These are phyloP conservation scores for Notodonta dromedarius DNA, from an alignment of 2,888 invertebrate species.

Conservation along the genomic window DNA sequence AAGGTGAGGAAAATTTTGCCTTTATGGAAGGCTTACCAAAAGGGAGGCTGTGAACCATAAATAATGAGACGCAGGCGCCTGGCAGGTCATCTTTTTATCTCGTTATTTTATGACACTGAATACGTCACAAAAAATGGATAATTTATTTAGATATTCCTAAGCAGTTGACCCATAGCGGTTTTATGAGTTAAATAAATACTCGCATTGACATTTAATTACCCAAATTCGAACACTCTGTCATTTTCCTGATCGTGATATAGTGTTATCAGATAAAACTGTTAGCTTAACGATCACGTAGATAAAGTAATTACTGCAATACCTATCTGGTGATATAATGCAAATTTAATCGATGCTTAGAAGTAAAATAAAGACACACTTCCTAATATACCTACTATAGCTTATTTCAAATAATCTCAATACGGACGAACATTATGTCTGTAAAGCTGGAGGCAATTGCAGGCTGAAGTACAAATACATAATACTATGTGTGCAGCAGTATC, in stretches of 20 bases:
- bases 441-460: constrained; percentile 12
- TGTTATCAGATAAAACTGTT: too few species aligned
- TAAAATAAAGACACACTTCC: too few species aligned
- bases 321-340: too few species aligned
- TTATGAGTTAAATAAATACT: not conserved
- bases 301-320: too few species aligned
- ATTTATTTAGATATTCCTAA: not conserved
- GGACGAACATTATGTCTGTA: constrained; percentile 12
- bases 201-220: too few species aligned
- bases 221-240: too few species aligned
- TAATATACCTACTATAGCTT: not conserved
- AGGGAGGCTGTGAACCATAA: constrained; percentile 64
- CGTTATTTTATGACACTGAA: constrained; percentile 52
- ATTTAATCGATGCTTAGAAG: too few species aligned
- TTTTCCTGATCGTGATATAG: too few species aligned
- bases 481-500: not conserved
- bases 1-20: constrained; percentile 30
- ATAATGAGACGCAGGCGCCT: constrained; percentile 55
- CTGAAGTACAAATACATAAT: constrained; percentile 21
- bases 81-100: constrained; percentile 63
- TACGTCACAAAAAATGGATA: constrained; percentile 43
- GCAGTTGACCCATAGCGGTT: too few species aligned
- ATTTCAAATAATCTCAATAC: not conserved
- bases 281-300: too few species aligned
- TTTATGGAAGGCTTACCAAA: constrained; percentile 54